A percentile compares a stretch with the other conserved stretches of the same genome.
These are phyloP conservation scores for Epistrophe grossulariae DNA, from an alignment of 2,888 invertebrate species.

Conservation along the genomic window DNA sequence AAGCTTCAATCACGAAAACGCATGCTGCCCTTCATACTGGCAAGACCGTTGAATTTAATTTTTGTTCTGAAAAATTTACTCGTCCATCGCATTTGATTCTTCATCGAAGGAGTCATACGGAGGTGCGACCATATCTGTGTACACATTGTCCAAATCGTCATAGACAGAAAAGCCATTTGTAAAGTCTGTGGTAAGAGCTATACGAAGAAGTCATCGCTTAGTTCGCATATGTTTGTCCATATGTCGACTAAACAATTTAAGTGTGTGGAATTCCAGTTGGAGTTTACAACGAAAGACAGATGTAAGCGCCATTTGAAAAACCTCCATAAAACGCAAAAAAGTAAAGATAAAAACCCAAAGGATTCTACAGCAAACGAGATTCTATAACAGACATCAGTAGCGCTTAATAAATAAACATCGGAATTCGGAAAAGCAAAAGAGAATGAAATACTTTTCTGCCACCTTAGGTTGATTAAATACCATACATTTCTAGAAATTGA, in stretches of 20 bases:
- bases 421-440: neutral
- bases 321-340: conserved; percentile 41
- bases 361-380: neutral
- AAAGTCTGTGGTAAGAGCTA: conserved; percentile 76
- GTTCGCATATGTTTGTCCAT: conserved; percentile 75
- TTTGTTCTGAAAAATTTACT: conserved; percentile 77
- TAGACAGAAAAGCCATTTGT: conserved; percentile 78
- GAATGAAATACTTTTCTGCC: neutral
- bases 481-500: neutral
- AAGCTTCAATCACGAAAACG: conserved; percentile 77
- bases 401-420: neutral
- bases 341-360: neutral
- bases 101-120: conserved; percentile 77
- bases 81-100: conserved; percentile 77
- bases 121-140: conserved; percentile 77
- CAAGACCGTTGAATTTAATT: conserved; percentile 77
- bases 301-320: conserved; percentile 65
- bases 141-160: conserved; percentile 75
- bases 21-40: conserved; percentile 77
- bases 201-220: conserved; percentile 77
- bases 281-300: conserved; percentile 53
- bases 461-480: neutral
- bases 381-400: neutral
- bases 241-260: conserved; percentile 41
- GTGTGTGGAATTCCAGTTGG: conserved; percentile 43